A percentile compares a stretch with the other conserved stretches of the same genome.
Conservation (phyloP, 2,888 invertebrate genomes). For the Poecilus cupreus region DNA sequence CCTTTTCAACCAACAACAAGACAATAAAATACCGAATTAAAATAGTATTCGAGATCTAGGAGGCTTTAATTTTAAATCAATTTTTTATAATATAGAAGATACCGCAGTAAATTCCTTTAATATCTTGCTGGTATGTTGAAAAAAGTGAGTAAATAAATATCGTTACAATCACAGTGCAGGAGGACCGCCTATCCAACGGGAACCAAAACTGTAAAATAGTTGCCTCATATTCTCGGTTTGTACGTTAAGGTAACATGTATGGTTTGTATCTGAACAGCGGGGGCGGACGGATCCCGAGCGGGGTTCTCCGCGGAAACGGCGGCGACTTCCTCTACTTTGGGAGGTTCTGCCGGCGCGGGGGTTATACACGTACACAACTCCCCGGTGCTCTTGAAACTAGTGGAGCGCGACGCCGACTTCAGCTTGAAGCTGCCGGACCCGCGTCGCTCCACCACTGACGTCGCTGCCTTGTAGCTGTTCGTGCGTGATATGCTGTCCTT, state of each 20-base stretch:
- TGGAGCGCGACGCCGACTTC: slow-evolving; percentile 70
- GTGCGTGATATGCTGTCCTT: slow-evolving; percentile 66
- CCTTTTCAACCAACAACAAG: not conserved
- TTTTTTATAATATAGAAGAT: too few species aligned
- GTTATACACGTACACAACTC: slow-evolving; percentile 71
- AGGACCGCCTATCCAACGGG: slow-evolving; percentile 11
- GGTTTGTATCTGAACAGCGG: slow-evolving; percentile 68
- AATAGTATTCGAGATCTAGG: too few species aligned
- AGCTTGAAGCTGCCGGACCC: slow-evolving; percentile 69
- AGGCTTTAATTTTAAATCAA: too few species aligned
- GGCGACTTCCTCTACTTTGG: slow-evolving; percentile 66
- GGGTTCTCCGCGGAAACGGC: slow-evolving; percentile 48
- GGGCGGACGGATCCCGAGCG: slow-evolving; percentile 26
- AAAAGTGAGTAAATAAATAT: not conserved
- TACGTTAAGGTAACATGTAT: slow-evolving; percentile 72
- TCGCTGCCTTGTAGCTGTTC: slow-evolving; percentile 52
- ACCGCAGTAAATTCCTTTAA: too few species aligned
- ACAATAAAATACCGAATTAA: too few species aligned
- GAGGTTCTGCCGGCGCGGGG: slow-evolving; percentile 38
- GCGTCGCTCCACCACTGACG: slow-evolving; percentile 37
- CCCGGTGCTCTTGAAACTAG: slow-evolving; percentile 69
- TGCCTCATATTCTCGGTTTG: slow-evolving; percentile 70
- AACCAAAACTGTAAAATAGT: slow-evolving; percentile 7
- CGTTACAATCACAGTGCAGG: slow-evolving; percentile 31
- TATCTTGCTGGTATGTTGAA: not conserved